phyloP scores from a whole-genome alignment of 2,888 invertebrate genomes.

The Drosophila paucipuncta region DNA sequence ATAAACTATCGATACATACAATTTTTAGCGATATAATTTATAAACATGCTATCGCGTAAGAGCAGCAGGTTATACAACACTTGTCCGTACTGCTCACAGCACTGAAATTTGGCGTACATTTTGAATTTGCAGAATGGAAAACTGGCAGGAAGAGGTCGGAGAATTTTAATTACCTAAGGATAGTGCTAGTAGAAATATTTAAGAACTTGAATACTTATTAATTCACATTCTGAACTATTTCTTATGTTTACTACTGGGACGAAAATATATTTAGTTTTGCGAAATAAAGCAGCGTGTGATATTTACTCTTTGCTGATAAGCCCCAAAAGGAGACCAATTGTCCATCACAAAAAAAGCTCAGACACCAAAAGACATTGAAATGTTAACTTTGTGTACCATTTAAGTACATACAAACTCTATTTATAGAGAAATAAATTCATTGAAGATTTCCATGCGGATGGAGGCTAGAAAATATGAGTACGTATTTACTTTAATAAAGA shows the following conservation, averaged over 20 bases:
- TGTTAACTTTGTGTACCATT: not conserved
- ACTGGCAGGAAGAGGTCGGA: not conserved
- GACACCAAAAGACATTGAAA: conserved; percentile 15
- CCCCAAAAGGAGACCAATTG: conserved; percentile 16
- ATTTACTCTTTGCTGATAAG: conserved; percentile 32
- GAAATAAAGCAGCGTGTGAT: conserved; percentile 10
- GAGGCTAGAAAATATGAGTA: conserved; percentile 7
- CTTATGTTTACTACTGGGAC: conserved; percentile 8
- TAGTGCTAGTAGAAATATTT: not conserved
- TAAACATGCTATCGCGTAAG: not conserved
- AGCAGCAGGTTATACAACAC: conserved; percentile 9
- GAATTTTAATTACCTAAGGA: not conserved
- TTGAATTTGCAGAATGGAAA: not conserved
- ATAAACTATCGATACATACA: not conserved
- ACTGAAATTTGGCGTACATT: conserved; percentile 16
- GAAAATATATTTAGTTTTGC: conserved; percentile 30
- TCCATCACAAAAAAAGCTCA: conserved; percentile 13
- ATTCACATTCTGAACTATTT: not conserved
- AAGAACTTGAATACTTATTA: not conserved
- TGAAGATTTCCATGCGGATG: conserved; percentile 18
- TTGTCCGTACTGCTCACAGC: not conserved
- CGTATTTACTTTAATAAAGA: conserved; percentile 2
- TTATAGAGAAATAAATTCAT: conserved; percentile 26
- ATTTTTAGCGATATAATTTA: not conserved
- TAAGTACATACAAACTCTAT: not conserved